Base-by-base conservation (phyloP, 2,888 invertebrate species). In the Listrodromus nycthemerus region DNA sequence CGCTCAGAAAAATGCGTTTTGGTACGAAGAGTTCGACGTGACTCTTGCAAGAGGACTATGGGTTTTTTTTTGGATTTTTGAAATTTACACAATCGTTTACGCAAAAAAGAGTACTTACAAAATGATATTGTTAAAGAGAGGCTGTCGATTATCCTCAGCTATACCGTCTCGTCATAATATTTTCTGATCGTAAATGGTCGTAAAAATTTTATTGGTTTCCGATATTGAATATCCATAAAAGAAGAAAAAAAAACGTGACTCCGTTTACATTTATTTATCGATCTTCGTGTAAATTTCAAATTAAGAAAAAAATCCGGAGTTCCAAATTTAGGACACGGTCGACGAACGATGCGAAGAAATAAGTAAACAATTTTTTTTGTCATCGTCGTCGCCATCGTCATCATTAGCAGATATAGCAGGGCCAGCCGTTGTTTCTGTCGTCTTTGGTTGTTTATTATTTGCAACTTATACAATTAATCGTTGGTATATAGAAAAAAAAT, bases 251-350 rank as follows among this genome's bases (percentile, higher is more conserved):
- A 50, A 5, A n/a, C n/a, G 19, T 50, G 7, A 50, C 50, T 50
- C 19, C 19, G 19, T 50, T 50, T 19, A 50, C 50, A 50, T 19
- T 50, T n/a, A 37, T 37, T 8, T 37, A 37, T 10, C 2, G 37
- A 37, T 50, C 19, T 7, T 30, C 7, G 58, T 61, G 58, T 30
- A 30, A 58, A 61, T 30, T 61, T 10, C 6, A 16, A 30, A n/a
- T 6, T 30, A 27, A 58, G 5, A 13, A 13, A 41, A 16, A 61
- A 27, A 30, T 61, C 1, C 58, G 6, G 7, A 50, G 58, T 67
- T 79, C 76, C 80, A 67, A 79, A 82, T 80, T 80, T 82, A 61
- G 69, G 63, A 77, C 65, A 73, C 65, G 82, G 24, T 66, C 82
- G 66, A 74, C 65, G 37, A 58, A 52, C 55, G 66, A 76, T 50